phyloP scores from a whole-genome alignment of 1,140 invertebrate species.

The Procambarus virginalis region DNA sequence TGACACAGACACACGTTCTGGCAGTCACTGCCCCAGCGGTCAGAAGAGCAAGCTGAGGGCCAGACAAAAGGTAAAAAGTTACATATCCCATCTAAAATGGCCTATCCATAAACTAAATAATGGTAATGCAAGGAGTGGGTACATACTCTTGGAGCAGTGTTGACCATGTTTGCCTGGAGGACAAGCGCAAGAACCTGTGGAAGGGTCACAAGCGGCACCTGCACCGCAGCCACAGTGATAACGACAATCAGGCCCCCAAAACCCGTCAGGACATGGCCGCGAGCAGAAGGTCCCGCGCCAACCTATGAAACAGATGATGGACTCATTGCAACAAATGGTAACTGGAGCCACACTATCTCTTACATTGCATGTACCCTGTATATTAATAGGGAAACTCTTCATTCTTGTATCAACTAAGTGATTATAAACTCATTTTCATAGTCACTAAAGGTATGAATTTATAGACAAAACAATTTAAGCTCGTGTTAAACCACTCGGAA shows the following conservation, averaged over 20 bases:
- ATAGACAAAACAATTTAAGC: too few relatives aligned
- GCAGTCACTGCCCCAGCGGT: slow-evolving; percentile 84
- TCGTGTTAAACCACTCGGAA: too few relatives aligned
- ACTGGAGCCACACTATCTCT: too few relatives aligned
- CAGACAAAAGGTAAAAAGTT: slow-evolving; percentile 65
- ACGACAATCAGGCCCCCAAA: slow-evolving; percentile 82
- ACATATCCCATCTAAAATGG: too few relatives aligned
- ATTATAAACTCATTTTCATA: too few relatives aligned
- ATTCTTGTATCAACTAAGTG: too few relatives aligned
- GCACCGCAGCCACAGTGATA: slow-evolving; percentile 84
- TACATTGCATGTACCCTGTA: too few relatives aligned
- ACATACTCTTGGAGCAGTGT: slow-evolving; percentile 82
- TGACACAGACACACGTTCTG: slow-evolving; percentile 84
- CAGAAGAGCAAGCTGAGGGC: slow-evolving; percentile 80
- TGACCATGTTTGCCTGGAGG: slow-evolving; percentile 85
- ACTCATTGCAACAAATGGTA: too few relatives aligned
- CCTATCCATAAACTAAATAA: neutral
- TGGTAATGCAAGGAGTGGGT: neutral
- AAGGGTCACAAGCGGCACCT: slow-evolving; percentile 81
- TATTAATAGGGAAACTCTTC: too few relatives aligned
- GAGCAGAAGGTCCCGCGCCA: slow-evolving; percentile 85
- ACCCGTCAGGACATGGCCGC: slow-evolving; percentile 82
- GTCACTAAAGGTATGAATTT: too few relatives aligned
- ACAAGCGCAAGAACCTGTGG: slow-evolving; percentile 87
- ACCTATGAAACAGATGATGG: slow-evolving; percentile 77